Conservation (phyloP, 2,888 invertebrate genomes). For the Bombylius discolor region DNA sequence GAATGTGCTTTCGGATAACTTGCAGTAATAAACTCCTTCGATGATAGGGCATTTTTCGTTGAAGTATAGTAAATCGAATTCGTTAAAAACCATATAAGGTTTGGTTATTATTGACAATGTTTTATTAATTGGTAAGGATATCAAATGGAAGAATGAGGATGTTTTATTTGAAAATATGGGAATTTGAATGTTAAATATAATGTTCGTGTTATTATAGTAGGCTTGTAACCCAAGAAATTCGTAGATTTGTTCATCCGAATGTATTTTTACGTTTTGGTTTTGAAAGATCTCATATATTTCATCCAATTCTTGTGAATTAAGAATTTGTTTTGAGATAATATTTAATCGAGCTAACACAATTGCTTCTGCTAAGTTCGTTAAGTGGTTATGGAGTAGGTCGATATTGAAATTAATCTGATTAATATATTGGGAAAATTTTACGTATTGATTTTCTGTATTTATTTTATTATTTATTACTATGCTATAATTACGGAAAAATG, state of each 20-base stretch:
- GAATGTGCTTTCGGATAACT: background rate
- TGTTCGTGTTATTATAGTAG: background rate
- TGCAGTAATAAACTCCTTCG: background rate
- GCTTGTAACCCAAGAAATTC: too few relatives aligned
- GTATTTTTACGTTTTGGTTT: background rate
- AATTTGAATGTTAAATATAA: background rate
- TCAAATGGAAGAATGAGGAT: background rate
- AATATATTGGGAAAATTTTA: background rate
- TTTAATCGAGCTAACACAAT: background rate
- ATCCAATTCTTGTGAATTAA: background rate
- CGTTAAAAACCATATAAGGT: background rate
- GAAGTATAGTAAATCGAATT: background rate
- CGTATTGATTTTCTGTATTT: background rate
- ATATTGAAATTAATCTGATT: background rate
- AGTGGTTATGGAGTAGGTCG: background rate
- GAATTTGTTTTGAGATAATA: background rate
- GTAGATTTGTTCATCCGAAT: background rate
- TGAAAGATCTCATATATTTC: background rate
- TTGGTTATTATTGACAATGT: background rate
- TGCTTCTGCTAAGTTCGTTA: background rate
- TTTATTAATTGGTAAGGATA: background rate
- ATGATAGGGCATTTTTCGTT: background rate
- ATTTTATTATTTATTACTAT: background rate
- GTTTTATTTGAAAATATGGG: background rate
- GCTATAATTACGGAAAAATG: background rate